Base-by-base conservation (phyloP, 2,113 vertebrate species). In the Podarcis raffonei region DNA sequence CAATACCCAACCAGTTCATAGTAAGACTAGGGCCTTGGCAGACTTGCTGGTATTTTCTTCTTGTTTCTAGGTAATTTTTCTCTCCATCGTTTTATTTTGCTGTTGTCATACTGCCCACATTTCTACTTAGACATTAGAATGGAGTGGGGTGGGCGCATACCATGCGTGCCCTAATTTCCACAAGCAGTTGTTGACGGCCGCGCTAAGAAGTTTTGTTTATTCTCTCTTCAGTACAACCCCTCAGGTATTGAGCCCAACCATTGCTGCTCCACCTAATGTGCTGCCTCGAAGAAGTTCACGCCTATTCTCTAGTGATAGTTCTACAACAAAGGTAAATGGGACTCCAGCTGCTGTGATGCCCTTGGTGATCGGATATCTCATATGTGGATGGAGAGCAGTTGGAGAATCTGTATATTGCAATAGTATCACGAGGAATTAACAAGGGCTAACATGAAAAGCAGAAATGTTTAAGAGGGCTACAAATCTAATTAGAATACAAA, bases 241-340 rank as follows among this genome's bases (percentile, higher is more conserved):
- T 96, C 99, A 99, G 97, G 99, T 99, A 97, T 96, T 99, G 95
- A 99, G 98, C 97, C 99, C 99, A 81, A 99, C 98, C 91, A 98
- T 99, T 93, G 98, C 98, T 90, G 98, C 98, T 91, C 99, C 99
- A 35, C 98, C 99, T 69, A 99, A 99, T 0, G 97, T 99, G 90
- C 98, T 99, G 97, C 99, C 99, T 94, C 97, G 99, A 87, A 97
- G 99, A 93, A 99, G 98, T 94, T 98, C 98, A 82, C 97, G 99
- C 94, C 97, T 99, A 6, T 99, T 99, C 82, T 99, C 98, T 81
- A 99, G 98, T 91, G 99, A 99, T 91, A 99, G 99, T 93, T 99
- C 99, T 48, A 99, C 99, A 88, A 98, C 99, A 94, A 99, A 99
- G 99, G 99, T 98, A 97, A 95, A 62, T 66, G 9, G 27, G 35